Evolutionary conservation across 1,140 invertebrate species (phyloP), one percentile per base, ranked within the genome.

Genomic region (Aphaenogaster ashmeadi): DNA sequence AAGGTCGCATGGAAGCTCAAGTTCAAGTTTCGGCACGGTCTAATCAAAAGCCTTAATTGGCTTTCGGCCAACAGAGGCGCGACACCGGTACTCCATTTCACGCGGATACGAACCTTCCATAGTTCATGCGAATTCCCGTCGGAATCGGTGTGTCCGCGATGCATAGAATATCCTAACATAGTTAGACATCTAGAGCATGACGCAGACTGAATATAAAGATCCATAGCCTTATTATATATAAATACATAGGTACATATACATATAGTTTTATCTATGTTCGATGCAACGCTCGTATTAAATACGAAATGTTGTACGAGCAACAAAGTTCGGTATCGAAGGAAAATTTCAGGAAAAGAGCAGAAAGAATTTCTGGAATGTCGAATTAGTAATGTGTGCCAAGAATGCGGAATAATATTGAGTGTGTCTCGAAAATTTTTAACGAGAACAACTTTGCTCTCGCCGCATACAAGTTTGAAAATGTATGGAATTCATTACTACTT

Each of bases 1-100:
- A 90, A 90, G 84, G 88, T 58, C 86, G 69, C 60, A 66, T 67
- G 79, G 38, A 54, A 79, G 79, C 62, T 38, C 81, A 83, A 89
- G 69, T 87, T 88, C 86, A 83, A 81, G 50, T 88, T 90, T 88
- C 75, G 66, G 52, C 50, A 50, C 74, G 60, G 74, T 88, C 86
- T 91, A 90, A 91, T 91, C 89, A 91, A 91, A 91, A 91, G 80
- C 89, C 71, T 90, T 91, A 91, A 91, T 91, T 91, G 89, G 80
- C 75, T 90, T 90, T 91, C 80, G 87, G 86, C 80, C 89, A 88
- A 58, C 75, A 47, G 33, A 86, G 75, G 62, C 80, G 62, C 74
- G 62, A 77, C 88, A 72, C 77, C 44, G 6, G 44, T 44, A 21
- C 41, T 86, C 74, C 67, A 75, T 89, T 89, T 80, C 64, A 74